phyloP scores from a whole-genome alignment of 2,113 vertebrate genomes.

The Condylura cristata region DNA sequence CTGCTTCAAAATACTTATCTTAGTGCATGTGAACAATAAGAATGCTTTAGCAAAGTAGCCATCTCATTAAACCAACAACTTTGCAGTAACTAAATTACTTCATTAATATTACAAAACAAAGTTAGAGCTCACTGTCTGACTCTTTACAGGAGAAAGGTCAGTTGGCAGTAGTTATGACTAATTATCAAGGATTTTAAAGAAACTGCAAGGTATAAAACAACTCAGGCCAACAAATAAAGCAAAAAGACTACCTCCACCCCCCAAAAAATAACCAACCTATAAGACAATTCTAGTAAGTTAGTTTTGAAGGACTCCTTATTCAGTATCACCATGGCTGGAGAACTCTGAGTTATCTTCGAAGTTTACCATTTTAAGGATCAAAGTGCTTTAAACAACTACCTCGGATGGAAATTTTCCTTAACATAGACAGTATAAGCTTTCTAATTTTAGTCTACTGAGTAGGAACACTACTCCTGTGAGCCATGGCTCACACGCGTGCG shows the following conservation, averaged over 20 bases:
- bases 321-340: not conserved
- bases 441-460: not conserved
- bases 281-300: not conserved
- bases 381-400: not conserved
- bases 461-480: not conserved
- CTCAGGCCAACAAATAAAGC: not conserved
- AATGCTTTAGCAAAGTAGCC: not conserved
- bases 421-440: not conserved
- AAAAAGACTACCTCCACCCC: not conserved
- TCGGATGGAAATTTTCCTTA: not conserved
- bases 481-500: no score
- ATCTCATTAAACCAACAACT: conserved; percentile 9
- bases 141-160: not conserved
- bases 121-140: not conserved
- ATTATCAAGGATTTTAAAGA: not conserved
- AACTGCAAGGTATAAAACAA: not conserved
- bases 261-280: not conserved
- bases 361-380: not conserved
- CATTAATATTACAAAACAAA: not conserved
- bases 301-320: not conserved
- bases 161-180: not conserved
- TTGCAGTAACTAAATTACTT: not conserved
- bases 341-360: not conserved
- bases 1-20: not conserved
- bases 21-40: not conserved